phyloP scores from a whole-genome alignment of 2,888 invertebrate genomes.

The Cephus sareptanus region DNA sequence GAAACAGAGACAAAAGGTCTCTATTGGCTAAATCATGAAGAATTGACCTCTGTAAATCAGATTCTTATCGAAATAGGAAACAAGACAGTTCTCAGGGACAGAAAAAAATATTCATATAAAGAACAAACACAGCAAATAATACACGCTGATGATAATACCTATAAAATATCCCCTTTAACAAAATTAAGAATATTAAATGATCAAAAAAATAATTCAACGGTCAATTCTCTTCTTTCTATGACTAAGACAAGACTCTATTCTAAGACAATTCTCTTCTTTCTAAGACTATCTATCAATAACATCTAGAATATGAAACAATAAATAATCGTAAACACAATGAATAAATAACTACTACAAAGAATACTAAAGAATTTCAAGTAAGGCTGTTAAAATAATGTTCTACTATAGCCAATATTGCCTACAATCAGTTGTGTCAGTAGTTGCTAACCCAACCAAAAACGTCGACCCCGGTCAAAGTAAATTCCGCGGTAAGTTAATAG shows the following conservation, averaged over 20 bases:
- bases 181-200: neutral
- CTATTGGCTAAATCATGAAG: neutral
- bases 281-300: neutral
- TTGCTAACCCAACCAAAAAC: neutral
- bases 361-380: neutral
- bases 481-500: neutral
- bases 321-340: neutral
- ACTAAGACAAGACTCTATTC: no score
- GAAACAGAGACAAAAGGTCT: neutral
- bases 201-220: neutral
- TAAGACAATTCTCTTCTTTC: no score
- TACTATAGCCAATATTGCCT: neutral
- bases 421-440: neutral
- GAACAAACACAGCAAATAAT: neutral
- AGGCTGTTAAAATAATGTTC: neutral
- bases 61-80: neutral
- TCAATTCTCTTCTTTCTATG: no score
- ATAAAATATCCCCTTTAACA: neutral
- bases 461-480: neutral
- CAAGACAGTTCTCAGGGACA: neutral
- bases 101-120: constrained; percentile 19
- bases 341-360: neutral
- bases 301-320: neutral
- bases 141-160: neutral
- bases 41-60: neutral